Base-by-base conservation (phyloP, 2,888 invertebrate genomes). In the Zeuzera pyrina region DNA sequence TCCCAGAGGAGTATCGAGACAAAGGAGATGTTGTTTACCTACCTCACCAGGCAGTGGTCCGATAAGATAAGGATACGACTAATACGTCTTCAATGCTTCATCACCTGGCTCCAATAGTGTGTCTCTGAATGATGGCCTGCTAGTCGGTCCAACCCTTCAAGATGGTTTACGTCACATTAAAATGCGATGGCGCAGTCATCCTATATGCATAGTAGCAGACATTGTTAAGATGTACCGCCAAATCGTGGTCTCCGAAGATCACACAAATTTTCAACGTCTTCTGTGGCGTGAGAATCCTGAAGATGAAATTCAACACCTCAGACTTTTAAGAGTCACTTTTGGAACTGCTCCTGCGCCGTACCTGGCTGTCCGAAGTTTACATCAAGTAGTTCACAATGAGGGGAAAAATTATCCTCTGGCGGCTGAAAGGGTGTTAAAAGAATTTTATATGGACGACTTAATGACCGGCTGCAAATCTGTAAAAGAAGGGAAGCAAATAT, bases 171-270 rank as follows among this genome's bases (percentile, higher is more conserved):
- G 43, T 13, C 29, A 34, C 4, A 34, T 49, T 3, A n/a, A 42
- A 3, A 37, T 43, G 8, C 5, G 33, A 14, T 50, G 47, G 40
- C 12, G 47, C 32, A 37, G 11, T 11, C 40, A 38, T 13, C 94
- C 71, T 35, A 94, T 72, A 1, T 94, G 94, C 39, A 93, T 43
- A n/a, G 31, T 36, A 2, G 39, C 26, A 15, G 41, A 43, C n/a
- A 47, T 38, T 25, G 30, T 35, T 4, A 47, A 55, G 35, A 55
- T 54, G 50, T 57, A 49, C 24, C 24, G 53, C 2, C 42, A 43
- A 37, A 36, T 53, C 3, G 28, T 30, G 4, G 41, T 52, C 23
- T 16, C 37, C 6, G 13, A 15, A 23, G 25, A 2, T 12, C 30
- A 23, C 38, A 42, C 32, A 23, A 37, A 15, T 24, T 35, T 33